These are phyloP conservation scores for Geophilus truncorum DNA, from an alignment of 2,888 invertebrate genomes.

Conservation along the genomic window DNA sequence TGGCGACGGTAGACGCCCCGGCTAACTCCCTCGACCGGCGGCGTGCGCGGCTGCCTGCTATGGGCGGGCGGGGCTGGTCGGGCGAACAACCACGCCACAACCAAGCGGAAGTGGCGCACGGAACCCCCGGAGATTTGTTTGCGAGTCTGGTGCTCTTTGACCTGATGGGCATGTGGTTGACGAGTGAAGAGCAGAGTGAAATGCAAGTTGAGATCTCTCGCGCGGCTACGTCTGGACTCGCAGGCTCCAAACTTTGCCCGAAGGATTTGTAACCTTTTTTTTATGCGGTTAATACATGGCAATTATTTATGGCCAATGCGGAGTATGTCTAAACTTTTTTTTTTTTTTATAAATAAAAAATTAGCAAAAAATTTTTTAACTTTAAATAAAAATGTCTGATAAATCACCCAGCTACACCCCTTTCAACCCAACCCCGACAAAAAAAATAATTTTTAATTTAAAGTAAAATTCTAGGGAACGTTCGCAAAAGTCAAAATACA, in stretches of 20 bases:
- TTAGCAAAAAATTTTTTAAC: too few relatives aligned
- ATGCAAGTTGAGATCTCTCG: neutral
- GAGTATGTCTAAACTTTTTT: neutral
- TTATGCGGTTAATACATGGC: neutral
- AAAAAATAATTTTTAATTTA: constrained; percentile 1
- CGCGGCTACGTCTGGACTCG: neutral
- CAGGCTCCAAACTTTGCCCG: neutral
- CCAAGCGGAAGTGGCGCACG: constrained; percentile 13
- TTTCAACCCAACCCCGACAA: too few relatives aligned
- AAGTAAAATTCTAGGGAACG: too few relatives aligned
- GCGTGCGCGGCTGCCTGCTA: neutral
- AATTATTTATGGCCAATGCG: constrained; percentile 1
- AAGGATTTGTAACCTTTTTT: neutral
- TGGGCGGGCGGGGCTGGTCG: neutral
- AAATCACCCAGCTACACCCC: too few relatives aligned
- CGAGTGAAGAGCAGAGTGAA: neutral
- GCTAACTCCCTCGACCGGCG: neutral
- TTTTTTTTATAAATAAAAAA: neutral
- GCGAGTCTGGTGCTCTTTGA: neutral
- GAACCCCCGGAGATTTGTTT: neutral
- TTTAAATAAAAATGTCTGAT: too few relatives aligned
- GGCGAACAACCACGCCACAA: neutral
- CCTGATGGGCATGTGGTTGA: constrained; percentile 1
- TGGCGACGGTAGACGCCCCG: neutral
- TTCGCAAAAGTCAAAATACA: too few relatives aligned